These are phyloP conservation scores for Muscidifurax raptorellus DNA, from an alignment of 1,140 invertebrate genomes.

Conservation along the genomic window DNA sequence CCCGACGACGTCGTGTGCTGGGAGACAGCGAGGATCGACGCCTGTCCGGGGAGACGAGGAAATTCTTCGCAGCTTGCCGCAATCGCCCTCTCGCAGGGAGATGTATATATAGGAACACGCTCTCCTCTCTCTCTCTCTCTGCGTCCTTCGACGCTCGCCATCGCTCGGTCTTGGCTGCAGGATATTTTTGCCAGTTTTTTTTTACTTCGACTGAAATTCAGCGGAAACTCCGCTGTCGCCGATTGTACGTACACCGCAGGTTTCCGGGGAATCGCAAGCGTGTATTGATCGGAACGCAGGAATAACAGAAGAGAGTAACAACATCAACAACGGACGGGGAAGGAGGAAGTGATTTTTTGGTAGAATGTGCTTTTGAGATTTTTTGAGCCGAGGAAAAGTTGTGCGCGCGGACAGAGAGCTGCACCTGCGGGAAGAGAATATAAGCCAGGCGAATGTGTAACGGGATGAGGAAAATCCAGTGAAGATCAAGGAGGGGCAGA, in stretches of 20 bases:
- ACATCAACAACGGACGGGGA: too few relatives aligned
- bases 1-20: too few relatives aligned
- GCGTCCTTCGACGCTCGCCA: background rate
- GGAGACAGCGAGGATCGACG: too few relatives aligned
- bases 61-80: too few relatives aligned
- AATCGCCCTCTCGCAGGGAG: background rate
- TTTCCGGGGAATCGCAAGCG: background rate
- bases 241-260: too few relatives aligned
- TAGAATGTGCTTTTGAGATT: too few relatives aligned
- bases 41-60: too few relatives aligned
- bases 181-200: background rate
- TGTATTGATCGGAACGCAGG: background rate
- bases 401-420: too few relatives aligned
- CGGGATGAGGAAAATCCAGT: constrained; percentile 26
- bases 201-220: background rate
- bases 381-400: too few relatives aligned
- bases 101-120: background rate
- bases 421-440: too few relatives aligned
- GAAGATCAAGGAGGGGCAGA: constrained; percentile 12
- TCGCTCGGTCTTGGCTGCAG: background rate
- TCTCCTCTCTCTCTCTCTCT: background rate
- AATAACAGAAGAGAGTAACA: too few relatives aligned
- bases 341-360: too few relatives aligned
- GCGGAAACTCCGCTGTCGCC: background rate
- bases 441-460: constrained; percentile 7